Conservation (phyloP, 2,113 vertebrate genomes). For the Hydropotes inermis region DNA sequence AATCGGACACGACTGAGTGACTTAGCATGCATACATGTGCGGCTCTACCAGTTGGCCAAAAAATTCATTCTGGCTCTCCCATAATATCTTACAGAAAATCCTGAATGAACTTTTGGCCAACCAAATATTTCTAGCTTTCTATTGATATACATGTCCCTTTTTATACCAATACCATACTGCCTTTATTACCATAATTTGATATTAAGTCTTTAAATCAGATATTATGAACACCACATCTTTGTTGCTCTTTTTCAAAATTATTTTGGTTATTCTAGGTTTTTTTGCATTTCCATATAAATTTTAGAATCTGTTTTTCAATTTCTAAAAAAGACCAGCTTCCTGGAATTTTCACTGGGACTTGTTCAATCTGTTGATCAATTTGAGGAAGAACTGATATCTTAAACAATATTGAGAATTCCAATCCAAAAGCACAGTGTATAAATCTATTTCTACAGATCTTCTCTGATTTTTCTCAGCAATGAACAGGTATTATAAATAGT, state of each 20-base stretch:
- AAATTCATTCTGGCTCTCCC: not conserved
- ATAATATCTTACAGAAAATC: not conserved
- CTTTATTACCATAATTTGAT: not conserved
- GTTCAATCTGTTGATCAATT: not conserved
- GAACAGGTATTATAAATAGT: not conserved
- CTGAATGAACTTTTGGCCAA: not conserved
- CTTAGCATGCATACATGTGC: not conserved
- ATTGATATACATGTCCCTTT: not conserved
- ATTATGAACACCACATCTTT: not conserved
- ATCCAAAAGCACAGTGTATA: not conserved
- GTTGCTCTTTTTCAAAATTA: not conserved
- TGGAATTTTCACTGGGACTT: not conserved
- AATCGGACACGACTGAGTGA: not conserved
- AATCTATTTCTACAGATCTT: not conserved
- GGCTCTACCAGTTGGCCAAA: not conserved
- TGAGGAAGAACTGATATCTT: not conserved
- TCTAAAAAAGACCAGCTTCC: not conserved
- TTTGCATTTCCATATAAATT: not conserved
- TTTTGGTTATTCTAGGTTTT: not conserved
- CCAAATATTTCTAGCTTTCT: not conserved
- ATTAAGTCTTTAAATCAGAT: not conserved
- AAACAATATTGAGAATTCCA: not conserved
- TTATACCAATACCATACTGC: not conserved
- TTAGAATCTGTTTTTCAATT: not conserved
- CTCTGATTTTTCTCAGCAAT: conserved; percentile 7